These are phyloP conservation scores for Meteorus sp. DNA, from an alignment of 1,140 invertebrate species.

Conservation along the genomic window DNA sequence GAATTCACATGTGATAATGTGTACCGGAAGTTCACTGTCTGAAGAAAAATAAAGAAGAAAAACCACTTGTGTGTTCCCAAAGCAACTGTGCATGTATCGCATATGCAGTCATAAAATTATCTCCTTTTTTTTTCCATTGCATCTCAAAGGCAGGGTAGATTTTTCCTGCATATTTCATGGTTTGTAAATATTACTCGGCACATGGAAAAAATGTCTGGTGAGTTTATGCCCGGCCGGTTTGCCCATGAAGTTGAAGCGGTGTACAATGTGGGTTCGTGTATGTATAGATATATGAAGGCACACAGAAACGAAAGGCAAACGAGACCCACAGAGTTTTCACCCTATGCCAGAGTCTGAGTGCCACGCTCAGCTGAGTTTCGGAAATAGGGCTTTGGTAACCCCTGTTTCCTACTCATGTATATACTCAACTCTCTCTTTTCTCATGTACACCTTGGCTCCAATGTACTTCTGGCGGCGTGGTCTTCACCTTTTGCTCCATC, in stretches of 20 bases:
- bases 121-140: too few relatives aligned
- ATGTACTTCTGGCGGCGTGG: conserved; percentile 5
- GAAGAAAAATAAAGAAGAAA: too few relatives aligned
- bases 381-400: conserved; percentile 49
- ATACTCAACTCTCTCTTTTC: conserved; percentile 14
- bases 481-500: conserved; percentile 23
- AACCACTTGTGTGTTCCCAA: too few relatives aligned
- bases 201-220: conserved; percentile 24
- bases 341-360: conserved; percentile 53
- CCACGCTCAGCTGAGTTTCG: conserved; percentile 52
- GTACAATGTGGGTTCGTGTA: too few relatives aligned
- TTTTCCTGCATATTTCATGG: conserved; percentile 33
- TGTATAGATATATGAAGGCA: too few relatives aligned
- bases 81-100: too few relatives aligned
- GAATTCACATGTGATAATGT: too few relatives aligned
- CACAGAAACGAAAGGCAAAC: conserved; percentile 25
- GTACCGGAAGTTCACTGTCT: too few relatives aligned
- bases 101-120: too few relatives aligned
- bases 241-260: conserved; percentile 24
- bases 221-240: conserved; percentile 31
- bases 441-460: background rate
- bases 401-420: conserved; percentile 20
- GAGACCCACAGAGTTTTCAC: conserved; percentile 51
- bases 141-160: conserved; percentile 27
- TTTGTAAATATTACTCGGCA: conserved; percentile 32